Base-by-base conservation (phyloP, 2,797 vertebrate species). In the Notamacropus eugenii region DNA sequence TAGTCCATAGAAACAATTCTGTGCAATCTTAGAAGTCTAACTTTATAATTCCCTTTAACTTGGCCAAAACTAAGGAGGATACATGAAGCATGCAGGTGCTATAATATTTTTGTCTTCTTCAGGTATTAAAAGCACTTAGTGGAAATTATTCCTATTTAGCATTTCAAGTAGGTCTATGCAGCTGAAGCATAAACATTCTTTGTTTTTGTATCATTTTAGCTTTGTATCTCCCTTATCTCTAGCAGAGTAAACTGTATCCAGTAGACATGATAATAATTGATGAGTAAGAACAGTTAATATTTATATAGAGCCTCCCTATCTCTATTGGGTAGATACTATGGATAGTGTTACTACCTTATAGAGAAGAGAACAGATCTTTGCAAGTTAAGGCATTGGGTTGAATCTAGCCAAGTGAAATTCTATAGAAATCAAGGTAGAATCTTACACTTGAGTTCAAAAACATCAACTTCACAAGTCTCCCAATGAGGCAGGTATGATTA, bases 101-200 rank as follows among this genome's bases (percentile, higher is more conserved):
- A 1, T 11, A 5, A 14, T 56, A 74, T 95, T 0, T 57, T 52
- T 87, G 59, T 52, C n/a, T 95, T 16, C 24, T 92, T 90, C 90
- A 31, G 91, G 40, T 91, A 57, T 95, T 87, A 92, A 94, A 96
- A 93, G 58, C 1, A 54, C 13, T 95, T 92, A 94, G 74, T 95
- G 40, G 82, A 95, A 94, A 91, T 28, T 90, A 12, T 93, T 31
- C 90, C 31, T 90, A 1, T 54, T 28, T 52, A 92, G 46, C 54
- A 5, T n/a, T 91, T 62, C 93, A 82, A 19, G 31, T 67, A 59
- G 52, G 16, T 34, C 62, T 92, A 27, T 14, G 31, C 11, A 92
- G 16, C 22, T 95, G 50, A 46, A 95, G 10, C 57, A 90, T 96
- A 93, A 74, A 87, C 5, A 2, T 55, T 58, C 1, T 59, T 34